Conservation (phyloP, 2,888 invertebrate species). For the Merodon equestris region DNA sequence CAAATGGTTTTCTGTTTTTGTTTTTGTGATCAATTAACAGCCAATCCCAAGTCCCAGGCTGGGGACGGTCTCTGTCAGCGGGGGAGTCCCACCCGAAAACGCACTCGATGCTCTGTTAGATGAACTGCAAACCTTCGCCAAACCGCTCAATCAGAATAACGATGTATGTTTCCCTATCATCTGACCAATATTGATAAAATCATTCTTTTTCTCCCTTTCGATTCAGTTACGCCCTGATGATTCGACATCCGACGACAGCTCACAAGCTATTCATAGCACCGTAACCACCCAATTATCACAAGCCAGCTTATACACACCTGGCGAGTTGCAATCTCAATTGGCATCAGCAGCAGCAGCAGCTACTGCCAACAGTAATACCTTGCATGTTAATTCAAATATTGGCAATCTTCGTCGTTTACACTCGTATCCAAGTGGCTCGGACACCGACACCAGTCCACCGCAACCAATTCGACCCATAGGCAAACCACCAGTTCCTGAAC, state of each 20-base stretch:
- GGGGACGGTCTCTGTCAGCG: slow-evolving; percentile 82
- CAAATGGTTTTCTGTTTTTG: slow-evolving; percentile 42
- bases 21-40: slow-evolving; percentile 73
- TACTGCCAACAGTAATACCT: slow-evolving; percentile 79
- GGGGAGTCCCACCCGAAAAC: slow-evolving; percentile 87
- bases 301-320: slow-evolving; percentile 76
- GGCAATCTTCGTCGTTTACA: slow-evolving; percentile 87
- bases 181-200: not conserved
- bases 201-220: not conserved
- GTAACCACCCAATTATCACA: slow-evolving; percentile 79
- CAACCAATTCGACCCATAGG: slow-evolving; percentile 83
- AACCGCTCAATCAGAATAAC: slow-evolving; percentile 81
- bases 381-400: slow-evolving; percentile 74
- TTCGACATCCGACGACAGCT: slow-evolving; percentile 79
- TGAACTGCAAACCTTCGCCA: slow-evolving; percentile 93
- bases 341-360: slow-evolving; percentile 62
- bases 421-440: slow-evolving; percentile 92
- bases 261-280: slow-evolving; percentile 78
- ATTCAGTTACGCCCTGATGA: slow-evolving; percentile 77
- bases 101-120: slow-evolving; percentile 98
- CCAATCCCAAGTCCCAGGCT: slow-evolving; percentile 83
- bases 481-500: slow-evolving; percentile 91
- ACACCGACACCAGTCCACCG: slow-evolving; percentile 88
- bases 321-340: slow-evolving; percentile 71
- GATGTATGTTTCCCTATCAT: slow-evolving; percentile 72